Evolutionary conservation across 2,113 vertebrate species (phyloP), one percentile per base, ranked within the genome.

Genomic region (Rhynchomys soricoides): DNA sequence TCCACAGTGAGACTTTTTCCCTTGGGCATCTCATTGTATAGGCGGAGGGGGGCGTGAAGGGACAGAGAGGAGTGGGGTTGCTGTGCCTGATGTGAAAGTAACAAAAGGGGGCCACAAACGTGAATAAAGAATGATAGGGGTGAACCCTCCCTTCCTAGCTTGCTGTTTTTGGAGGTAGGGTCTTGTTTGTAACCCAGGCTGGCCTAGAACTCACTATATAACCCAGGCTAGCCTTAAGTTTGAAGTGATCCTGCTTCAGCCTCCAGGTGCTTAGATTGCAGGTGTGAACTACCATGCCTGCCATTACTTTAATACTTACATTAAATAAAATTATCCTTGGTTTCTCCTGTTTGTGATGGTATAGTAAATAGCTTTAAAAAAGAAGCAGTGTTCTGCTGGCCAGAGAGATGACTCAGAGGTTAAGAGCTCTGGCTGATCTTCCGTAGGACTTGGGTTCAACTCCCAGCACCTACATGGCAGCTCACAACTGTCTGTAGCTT

Each of bases 271-370:
- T 43, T 71, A 55, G 86, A 21, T 57, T 74, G 50, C 26, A 57
- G 50, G 68, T 21, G 24, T 74, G 50, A 52, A 24, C 21, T 31
- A 87, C 37, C 13, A 26, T 43, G n/a, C 50, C 68, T 91, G 45
- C 9, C 13, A 26, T 79, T 79, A 71, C 1, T 75, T 83, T 55
- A 16, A n/a, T 91, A 24, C 34, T 78, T 81, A 29, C 15, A 59
- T 91, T 95, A 86, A 86, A 50, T 95, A 86, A 86, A 50, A 70
- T 78, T 86, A 77, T 40, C 7, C 48, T 78, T 55, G n/a, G 9
- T 70, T 91, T 94, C 22, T 59, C 37, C 52, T 77, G 70, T 52
- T 52, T 74, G 12, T 59, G 55, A 74, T 40, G 15, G 8, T 26
- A 59, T 92, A 85, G 1, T 62, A 71, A 73, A 59, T 87, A 16